Percentiles rank a stretch among this genome's conserved stretches.
Evolutionary conservation across 37 sponge, comb jelly and placozoan genomes (phyloP).

Genomic region (Mnemiopsis leidyi): DNA sequence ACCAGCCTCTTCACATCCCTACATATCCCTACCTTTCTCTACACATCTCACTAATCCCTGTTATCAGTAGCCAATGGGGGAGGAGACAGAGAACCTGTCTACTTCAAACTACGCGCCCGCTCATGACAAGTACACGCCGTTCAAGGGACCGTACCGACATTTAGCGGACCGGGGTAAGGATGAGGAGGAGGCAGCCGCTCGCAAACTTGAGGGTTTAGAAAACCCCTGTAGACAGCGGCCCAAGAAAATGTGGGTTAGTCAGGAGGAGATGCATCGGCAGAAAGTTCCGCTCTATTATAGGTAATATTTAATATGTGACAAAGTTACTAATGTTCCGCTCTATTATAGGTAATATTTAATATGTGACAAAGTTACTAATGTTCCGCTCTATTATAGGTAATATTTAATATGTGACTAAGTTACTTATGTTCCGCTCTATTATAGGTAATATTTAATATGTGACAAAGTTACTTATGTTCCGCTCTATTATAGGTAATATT

Average conservation of each 20-base stretch:
- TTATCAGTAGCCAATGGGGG: background rate
- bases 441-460: too few relatives aligned
- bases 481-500: background rate
- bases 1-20: too few relatives aligned
- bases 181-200: background rate
- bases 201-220: background rate
- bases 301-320: too few relatives aligned
- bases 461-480: too few relatives aligned
- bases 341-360: constrained; percentile 45
- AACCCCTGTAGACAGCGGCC: constrained; percentile 49
- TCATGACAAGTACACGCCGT: background rate
- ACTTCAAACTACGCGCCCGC: background rate
- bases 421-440: constrained; percentile 39
- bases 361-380: too few relatives aligned
- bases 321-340: constrained; percentile 44
- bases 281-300: constrained; percentile 54
- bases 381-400: constrained; percentile 37
- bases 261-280: constrained; percentile 51
- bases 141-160: background rate
- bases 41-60: too few relatives aligned
- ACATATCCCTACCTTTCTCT: too few relatives aligned
- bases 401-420: too few relatives aligned
- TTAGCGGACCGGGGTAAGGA: background rate
- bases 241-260: constrained; percentile 54
- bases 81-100: background rate